These are phyloP conservation scores for Hylomyscus alleni DNA, from an alignment of 2,797 vertebrate genomes.

Conservation along the genomic window DNA sequence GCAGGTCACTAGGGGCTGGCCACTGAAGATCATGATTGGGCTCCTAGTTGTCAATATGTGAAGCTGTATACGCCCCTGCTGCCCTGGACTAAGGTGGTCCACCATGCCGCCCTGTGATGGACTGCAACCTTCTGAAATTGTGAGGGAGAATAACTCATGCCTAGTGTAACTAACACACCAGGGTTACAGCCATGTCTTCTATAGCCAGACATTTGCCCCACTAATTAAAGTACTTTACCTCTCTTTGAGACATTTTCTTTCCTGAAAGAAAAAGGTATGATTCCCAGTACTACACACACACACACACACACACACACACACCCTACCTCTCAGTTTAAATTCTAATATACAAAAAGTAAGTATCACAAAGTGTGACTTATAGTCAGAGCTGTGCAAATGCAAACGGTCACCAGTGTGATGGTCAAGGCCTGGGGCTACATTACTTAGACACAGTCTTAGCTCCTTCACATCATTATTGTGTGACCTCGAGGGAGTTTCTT, in stretches of 20 bases:
- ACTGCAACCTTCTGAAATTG: background rate
- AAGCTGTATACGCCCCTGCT: background rate
- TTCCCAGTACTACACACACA: background rate
- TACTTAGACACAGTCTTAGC: slow-evolving; percentile 34
- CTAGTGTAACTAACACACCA: too few species aligned
- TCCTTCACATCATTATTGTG: background rate
- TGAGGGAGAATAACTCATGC: background rate
- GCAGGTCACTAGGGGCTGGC: background rate
- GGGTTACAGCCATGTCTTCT: background rate
- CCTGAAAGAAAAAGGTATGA: background rate
- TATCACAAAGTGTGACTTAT: background rate
- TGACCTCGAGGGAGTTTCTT: background rate
- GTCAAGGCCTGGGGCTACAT: background rate
- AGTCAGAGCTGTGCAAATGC: background rate
- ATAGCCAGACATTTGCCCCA: slow-evolving; percentile 6
- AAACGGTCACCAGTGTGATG: background rate
- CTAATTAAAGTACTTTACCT: slow-evolving; percentile 11
- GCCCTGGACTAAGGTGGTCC: background rate
- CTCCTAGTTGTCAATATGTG: background rate
- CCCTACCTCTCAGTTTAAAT: background rate
- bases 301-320: background rate
- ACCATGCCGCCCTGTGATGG: background rate
- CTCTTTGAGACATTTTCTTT: slow-evolving; percentile 40
- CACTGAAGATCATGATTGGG: background rate
- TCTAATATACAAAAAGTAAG: background rate